phyloP scores from a whole-genome alignment of 2,888 invertebrate species.

The Troides aeacus region DNA sequence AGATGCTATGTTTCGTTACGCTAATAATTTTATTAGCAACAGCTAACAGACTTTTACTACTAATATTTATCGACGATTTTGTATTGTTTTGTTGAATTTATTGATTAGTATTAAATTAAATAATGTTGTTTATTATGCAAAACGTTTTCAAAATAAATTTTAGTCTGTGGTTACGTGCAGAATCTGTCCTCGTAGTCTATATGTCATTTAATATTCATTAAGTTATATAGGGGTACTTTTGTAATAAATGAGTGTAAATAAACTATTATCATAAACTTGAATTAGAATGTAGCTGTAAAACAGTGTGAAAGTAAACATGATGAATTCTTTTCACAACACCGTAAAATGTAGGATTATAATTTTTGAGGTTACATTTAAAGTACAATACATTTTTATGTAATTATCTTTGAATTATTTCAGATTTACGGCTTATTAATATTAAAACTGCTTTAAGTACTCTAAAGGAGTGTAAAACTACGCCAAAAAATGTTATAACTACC shows the following conservation, averaged over 20 bases:
- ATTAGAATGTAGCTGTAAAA: slow-evolving; percentile 3
- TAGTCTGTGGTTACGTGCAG: background rate
- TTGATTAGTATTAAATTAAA: too few species aligned
- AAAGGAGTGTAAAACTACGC: slow-evolving; percentile 52
- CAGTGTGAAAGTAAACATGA: slow-evolving; percentile 38
- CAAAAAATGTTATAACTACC: slow-evolving; percentile 19
- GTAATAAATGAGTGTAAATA: too few species aligned
- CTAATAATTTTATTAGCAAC: too few species aligned
- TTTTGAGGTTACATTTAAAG: slow-evolving; percentile 49
- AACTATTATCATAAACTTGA: background rate
- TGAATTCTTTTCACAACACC: slow-evolving; percentile 63
- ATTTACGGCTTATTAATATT: slow-evolving; percentile 62
- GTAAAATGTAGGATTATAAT: slow-evolving; percentile 58
- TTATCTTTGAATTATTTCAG: slow-evolving; percentile 45
- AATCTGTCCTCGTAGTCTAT: background rate
- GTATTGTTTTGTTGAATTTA: too few species aligned
- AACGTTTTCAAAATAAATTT: too few species aligned
- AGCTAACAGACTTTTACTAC: too few species aligned
- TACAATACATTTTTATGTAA: slow-evolving; percentile 28
- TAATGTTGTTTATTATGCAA: too few species aligned
- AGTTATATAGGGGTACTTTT: too few species aligned
- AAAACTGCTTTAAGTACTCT: slow-evolving; percentile 56
- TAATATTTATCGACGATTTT: too few species aligned
- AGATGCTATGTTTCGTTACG: too few species aligned
- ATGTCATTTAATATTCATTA: too few species aligned